Conservation (phyloP, 1,140 invertebrate species). For the Palaemon carinicauda region DNA sequence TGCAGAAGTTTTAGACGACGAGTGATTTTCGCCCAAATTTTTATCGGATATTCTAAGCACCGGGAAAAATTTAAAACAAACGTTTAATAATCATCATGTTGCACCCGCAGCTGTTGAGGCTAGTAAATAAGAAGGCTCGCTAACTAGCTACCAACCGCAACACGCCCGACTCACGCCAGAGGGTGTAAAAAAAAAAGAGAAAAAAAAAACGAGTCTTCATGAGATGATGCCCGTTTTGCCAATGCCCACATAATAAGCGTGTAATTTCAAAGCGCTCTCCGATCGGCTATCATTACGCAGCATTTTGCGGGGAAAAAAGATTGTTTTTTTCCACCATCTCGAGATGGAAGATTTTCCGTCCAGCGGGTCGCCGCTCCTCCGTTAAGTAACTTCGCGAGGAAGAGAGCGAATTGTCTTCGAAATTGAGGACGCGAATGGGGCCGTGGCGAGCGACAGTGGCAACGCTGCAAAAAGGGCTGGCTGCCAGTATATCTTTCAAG, state of each 20-base stretch:
- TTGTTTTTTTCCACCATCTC: too few relatives aligned
- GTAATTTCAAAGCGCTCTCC: too few relatives aligned
- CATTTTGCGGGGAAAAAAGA: too few relatives aligned
- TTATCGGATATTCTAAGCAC: not conserved
- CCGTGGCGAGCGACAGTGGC: conserved; percentile 23
- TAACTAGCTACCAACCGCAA: conserved; percentile 51
- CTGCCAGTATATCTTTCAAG: conserved; percentile 57
- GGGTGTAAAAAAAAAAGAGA: too few relatives aligned
- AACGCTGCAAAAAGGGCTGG: conserved; percentile 50
- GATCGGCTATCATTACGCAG: too few relatives aligned
- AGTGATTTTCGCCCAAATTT: not conserved
- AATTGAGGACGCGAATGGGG: not conserved
- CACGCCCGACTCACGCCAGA: not conserved
- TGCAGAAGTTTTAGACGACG: not conserved
- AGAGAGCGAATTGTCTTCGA: too few relatives aligned
- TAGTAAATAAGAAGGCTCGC: conserved; percentile 49
- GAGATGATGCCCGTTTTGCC: not conserved
- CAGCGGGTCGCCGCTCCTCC: too few relatives aligned
- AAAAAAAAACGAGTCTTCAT: conserved; percentile 10
- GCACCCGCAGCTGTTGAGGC: conserved; percentile 44
- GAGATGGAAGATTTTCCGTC: too few relatives aligned
- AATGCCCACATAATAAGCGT: too few relatives aligned
- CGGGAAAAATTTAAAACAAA: conserved; percentile 31
- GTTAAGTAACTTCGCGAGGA: too few relatives aligned
- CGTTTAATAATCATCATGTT: conserved; percentile 48